Base-by-base conservation (phyloP, 2,888 invertebrate species). In the Carterocephalus palaemon region DNA sequence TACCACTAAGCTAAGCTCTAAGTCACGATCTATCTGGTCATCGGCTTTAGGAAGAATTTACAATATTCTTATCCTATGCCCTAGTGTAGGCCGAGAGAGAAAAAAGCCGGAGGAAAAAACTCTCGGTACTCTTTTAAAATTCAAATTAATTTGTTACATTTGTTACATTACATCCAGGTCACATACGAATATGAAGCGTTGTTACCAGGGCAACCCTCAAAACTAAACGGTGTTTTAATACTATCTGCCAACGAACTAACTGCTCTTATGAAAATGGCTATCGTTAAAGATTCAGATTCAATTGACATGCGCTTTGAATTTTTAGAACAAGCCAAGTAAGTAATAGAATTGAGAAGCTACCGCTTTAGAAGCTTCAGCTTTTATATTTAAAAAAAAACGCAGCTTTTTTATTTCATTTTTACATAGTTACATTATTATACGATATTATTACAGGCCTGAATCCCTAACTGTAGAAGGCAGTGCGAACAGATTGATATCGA, bases 391-490 rank as follows among this genome's bases (percentile, higher is more conserved):
- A n/a, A n/a, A n/a, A n/a, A n/a, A n/a, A n/a, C n/a, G n/a, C n/a
- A n/a, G n/a, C n/a, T n/a, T n/a, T n/a, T n/a, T n/a, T n/a, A n/a
- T n/a, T n/a, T n/a, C n/a, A n/a, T n/a, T n/a, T n/a, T n/a, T n/a
- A n/a, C n/a, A n/a, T n/a, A n/a, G n/a, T n/a, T n/a, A n/a, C n/a
- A n/a, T n/a, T n/a, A n/a, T n/a, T n/a, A n/a, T n/a, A n/a, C n/a
- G n/a, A n/a, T 19, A 6, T 19, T 4, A 6, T 10, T n/a, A 13
- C 34, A 83, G 83, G 32, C 69, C 73, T 4, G 72, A 74, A 46
- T 67, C 67, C 3, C 47, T 83, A 9, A 72, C 69, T n/a, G 51
- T 83, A 0, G 78, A 77, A 56, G 81, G 81, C 1, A 56, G 75
- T 2, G 74, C 71, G 2, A 79, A 67, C 49, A 51, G 68, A 41